Conservation (phyloP, 2,888 invertebrate species). For the Clanis bilineata region DNA sequence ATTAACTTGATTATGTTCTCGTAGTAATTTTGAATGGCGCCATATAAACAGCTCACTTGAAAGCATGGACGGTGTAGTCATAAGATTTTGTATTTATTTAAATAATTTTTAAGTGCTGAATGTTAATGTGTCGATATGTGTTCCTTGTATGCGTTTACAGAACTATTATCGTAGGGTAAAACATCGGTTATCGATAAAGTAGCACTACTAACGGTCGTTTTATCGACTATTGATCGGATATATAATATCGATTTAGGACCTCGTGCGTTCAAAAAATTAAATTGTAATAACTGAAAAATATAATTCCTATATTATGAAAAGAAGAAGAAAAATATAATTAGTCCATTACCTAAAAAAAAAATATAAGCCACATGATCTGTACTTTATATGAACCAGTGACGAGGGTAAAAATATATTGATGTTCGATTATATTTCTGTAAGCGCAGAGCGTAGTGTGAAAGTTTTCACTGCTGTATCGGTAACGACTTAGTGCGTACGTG, state of each 20-base stretch:
- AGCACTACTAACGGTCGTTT: not conserved
- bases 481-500: not conserved
- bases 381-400: not conserved
- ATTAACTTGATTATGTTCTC: not conserved
- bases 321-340: too few species aligned
- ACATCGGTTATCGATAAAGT: not conserved
- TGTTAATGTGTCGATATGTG: conserved; percentile 23
- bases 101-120: conserved; percentile 48
- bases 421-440: conserved; percentile 17
- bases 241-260: not conserved
- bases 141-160: conserved; percentile 31
- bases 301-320: too few species aligned
- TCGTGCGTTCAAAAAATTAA: too few species aligned
- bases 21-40: not conserved
- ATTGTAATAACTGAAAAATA: too few species aligned
- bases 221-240: not conserved
- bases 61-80: conserved; percentile 28
- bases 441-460: not conserved
- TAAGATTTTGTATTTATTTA: conserved; percentile 64
- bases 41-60: conserved; percentile 22
- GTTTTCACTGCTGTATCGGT: not conserved
- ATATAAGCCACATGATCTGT: not conserved
- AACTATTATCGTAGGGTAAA: not conserved
- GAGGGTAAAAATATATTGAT: not conserved
- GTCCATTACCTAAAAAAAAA: too few species aligned